Evolutionary conservation across 2,888 invertebrate species (phyloP), one percentile per base, ranked within the genome.

Genomic region (Dryobota labecula): DNA sequence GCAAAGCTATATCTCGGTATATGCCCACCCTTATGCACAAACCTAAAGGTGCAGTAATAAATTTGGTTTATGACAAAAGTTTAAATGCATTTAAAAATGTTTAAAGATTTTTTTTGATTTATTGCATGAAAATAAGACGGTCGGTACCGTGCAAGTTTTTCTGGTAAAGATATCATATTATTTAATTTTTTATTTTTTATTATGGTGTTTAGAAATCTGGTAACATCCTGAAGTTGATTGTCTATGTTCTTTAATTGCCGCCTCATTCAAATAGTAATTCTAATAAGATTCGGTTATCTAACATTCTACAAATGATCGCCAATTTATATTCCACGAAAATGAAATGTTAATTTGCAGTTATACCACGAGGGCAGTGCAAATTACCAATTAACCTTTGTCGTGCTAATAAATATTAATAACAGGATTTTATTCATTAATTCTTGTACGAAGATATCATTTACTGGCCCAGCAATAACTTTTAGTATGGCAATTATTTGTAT

Each of bases 301-400:
- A 77, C 70, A 73, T 58, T 71, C 64, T 58, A 64, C 70, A 73
- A 79, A 71, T 80, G 61, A 71, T 75, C 63, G 43, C 47, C 70
- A 73, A 80, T 82, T 80, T 73, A 76, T 84, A 84, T 83, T 70
- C 77, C 65, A 75, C 70, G 74, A 84, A 83, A 83, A 80, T 70
- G 71, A 80, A 82, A 83, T 83, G 80, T 73, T 83, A 84, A 77
- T 75, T 75, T 67, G 65, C 69, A 70, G 65, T 68, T 73, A 68
- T 60, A 70, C 70, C 62, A 63, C 61, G 60, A 78, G 65, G 68
- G 72, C 67, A 64, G 81, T 85, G 84, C 78, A 79, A 83, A 84
- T 84, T 80, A 84, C 76, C 84, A 84, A 84, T 83, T 84, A 85
- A 84, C 84, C 84, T 84, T 85, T 84, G 83, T 84, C 76, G 76